These are phyloP conservation scores for Amia ocellicauda DNA, from an alignment of 2,113 vertebrate species.

Conservation along the genomic window DNA sequence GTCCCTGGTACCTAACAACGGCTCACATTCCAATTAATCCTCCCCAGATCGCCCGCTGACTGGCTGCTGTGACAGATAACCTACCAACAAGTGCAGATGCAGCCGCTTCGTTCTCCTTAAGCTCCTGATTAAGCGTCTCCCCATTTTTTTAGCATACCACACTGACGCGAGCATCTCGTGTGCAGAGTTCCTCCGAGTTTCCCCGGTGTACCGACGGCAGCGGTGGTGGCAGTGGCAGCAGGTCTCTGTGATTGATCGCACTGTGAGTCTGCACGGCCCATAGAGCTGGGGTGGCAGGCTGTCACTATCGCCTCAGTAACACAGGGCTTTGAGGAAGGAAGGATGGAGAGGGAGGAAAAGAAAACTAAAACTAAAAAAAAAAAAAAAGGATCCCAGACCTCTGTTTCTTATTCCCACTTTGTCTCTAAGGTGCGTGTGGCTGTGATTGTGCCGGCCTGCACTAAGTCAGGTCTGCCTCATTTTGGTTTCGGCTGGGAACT, in stretches of 20 bases:
- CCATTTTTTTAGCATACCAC: constrained; percentile 76
- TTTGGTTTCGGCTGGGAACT: no score
- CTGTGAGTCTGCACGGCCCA: not conserved
- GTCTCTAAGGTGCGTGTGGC: no score
- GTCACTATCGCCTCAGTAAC: not conserved
- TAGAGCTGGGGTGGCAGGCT: not conserved
- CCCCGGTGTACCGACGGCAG: constrained; percentile 24
- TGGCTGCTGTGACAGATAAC: constrained; percentile 31
- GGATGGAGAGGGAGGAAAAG: no score
- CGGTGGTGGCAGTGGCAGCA: not conserved
- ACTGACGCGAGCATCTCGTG: constrained; percentile 69
- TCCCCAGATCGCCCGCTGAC: constrained; percentile 1
- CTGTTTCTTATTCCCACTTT: no score
- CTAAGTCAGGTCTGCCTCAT: no score
- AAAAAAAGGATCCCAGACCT: no score
- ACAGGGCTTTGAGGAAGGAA: not conserved
- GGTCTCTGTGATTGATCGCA: not conserved
- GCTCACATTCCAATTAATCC: constrained; percentile 20
- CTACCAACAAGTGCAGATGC: constrained; percentile 72
- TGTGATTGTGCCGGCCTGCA: no score
- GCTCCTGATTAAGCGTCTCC: constrained; percentile 72
- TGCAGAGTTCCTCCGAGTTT: constrained; percentile 21
- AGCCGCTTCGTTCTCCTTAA: constrained; percentile 71
- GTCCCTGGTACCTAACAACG: constrained; percentile 2
- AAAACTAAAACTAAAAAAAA: no score